Evolutionary conservation across 64 coral and sea anemone genomes (phyloP), one percentile per base, ranked within the genome.

Genomic region (Dendronephthya gigantea): DNA sequence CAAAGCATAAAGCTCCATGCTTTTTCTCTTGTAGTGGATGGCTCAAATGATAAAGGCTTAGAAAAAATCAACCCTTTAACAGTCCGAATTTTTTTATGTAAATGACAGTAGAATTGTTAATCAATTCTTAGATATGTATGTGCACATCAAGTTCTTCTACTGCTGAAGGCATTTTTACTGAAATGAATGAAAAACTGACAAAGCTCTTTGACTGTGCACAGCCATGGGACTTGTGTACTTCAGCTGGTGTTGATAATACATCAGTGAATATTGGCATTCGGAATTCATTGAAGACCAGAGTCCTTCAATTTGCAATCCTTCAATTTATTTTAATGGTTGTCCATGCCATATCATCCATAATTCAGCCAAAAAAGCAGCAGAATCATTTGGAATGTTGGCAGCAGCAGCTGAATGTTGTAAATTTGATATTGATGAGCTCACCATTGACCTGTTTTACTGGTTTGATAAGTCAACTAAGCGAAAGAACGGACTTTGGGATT

Each of bases 51-150:
- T 74, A 70, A 84, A 25, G 90, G 81, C 29, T 84, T 88, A 50
- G 31, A 92, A 39, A 92, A 81, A 76, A 84, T 92, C 41, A 92
- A 92, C 62, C 90, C 85, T 52, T 49, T 92, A 55, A 84, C 86
- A 35, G 59, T 92, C 40, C 81, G 56, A 65, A 83, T 87, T 38
- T 92, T n/a, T 82, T 85, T 85, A 88, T 83, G 65, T 83, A 47
- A 75, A 87, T 84, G 40, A 28, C 9, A 48, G 52, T 50, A 87
- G 72, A 52, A 76, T 92, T 65, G 70, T 41, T 5, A 84, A 85
- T 49, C 51, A 81, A 52, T 74, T 88, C 59, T 81, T 88, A 39
- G 85, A 92, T 74, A 87, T 91, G 85, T 74, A 87, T 91, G 85
- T 87, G 85, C 81, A 68, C 68, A 39, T 17, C 84, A 83, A 82